Base-by-base conservation (phyloP, 2,797 vertebrate species). In the Neostethus bicornis region DNA sequence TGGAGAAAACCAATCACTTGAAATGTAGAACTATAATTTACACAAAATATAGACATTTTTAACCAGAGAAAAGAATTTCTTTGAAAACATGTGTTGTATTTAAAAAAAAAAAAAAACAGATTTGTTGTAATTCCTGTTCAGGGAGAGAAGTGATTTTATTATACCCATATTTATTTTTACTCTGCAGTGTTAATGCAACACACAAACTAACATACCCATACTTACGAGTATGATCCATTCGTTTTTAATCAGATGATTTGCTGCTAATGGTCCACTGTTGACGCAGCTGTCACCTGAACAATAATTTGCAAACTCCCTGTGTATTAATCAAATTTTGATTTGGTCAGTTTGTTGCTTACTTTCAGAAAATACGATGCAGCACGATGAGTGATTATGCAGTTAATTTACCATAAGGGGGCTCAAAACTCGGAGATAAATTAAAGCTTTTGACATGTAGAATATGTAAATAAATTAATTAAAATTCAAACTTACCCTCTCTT, bases 381-480 rank as follows among this genome's bases (percentile, higher is more conserved):
- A 51, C 63, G 14, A 28, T 56, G 61, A 73, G 54, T 68, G 64
- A 85, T 84, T 82, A 72, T 73, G 66, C 24, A 63, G 75, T 66
- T 79, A 48, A 66, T 66, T 71, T 63, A 48, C 69, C 50, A 73
- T 74, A 75, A 80, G 80, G 66, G 51, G 72, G 10, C 80, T 83
- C 68, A 83, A 71, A 81, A 61, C 35, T 48, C 65, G 70, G 69
- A 66, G 73, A 80, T 85, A 82, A 84, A 86, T 85, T 66, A 85
- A 65, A 72, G 56, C 39, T 74, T 84, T 66, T 74, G 74, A 81
- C 80, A 66, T 71, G 85, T 52, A 16, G 59, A 43, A 69, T 79
- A 84, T 81, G 79, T 70, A 84, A 87, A 87, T 87, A 72, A 66
- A 83, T 74, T 75, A 48, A 75, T 86, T 80, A 84, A 81, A 77